phyloP scores from a whole-genome alignment of 2,797 vertebrate genomes.

The Limosa lapponica region DNA sequence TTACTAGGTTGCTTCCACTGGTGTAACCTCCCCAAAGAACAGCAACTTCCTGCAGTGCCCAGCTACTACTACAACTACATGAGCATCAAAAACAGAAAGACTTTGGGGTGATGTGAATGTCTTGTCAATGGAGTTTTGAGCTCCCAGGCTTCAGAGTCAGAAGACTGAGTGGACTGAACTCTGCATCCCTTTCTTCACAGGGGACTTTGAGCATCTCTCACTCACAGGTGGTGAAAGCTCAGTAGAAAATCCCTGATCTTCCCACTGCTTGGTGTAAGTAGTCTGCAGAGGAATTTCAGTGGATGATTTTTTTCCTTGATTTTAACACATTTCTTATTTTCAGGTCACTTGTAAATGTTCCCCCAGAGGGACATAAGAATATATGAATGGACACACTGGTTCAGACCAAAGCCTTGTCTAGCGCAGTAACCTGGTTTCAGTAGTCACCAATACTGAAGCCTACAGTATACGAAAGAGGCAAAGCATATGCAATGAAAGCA shows the following conservation, averaged over 20 bases:
- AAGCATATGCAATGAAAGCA: not conserved
- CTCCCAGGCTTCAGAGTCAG: not conserved
- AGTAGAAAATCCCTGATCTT: not conserved
- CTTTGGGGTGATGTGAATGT: not conserved
- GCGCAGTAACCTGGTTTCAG: not conserved
- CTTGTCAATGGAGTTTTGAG: not conserved
- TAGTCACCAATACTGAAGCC: not conserved
- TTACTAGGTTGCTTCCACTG: not conserved
- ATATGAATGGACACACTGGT: not conserved
- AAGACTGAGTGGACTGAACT: not conserved
- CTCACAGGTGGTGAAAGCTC: not conserved
- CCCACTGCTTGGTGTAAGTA: not conserved
- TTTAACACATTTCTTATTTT: not conserved
- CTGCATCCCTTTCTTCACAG: fast-evolving
- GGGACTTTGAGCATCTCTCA: not conserved
- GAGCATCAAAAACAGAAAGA: not conserved
- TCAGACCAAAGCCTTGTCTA: not conserved
- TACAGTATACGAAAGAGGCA: not conserved
- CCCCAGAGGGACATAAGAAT: not conserved
- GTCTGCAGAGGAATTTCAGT: not conserved
- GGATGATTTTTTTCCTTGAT: not conserved
- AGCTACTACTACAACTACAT: not conserved
- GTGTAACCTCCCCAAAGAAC: not conserved
- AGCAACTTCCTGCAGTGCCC: not conserved
- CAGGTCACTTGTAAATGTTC: not conserved